These are phyloP conservation scores for Aplysia californica DNA, from an alignment of 1,140 invertebrate genomes.

Conservation along the genomic window DNA sequence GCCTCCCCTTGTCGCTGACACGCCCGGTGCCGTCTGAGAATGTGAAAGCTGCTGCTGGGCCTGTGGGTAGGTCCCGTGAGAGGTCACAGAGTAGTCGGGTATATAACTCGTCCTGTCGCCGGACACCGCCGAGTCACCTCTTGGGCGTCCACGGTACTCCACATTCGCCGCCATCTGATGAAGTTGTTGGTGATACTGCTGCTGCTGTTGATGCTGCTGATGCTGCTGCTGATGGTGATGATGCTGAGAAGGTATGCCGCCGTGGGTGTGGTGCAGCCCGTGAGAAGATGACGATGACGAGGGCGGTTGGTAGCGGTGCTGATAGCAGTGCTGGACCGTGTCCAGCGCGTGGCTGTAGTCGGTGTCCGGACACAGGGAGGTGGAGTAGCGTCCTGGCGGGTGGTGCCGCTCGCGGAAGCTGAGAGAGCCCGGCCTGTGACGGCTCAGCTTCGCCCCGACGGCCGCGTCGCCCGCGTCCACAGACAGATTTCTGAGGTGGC, in stretches of 20 bases:
- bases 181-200: not conserved
- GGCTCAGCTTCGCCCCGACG: not conserved
- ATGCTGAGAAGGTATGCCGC: no score
- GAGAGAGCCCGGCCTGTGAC: not conserved
- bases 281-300: no score
- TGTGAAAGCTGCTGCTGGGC: no score
- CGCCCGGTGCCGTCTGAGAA: no score
- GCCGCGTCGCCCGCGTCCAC: not conserved
- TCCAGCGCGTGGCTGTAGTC: not conserved
- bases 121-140: no score
- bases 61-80: no score
- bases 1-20: no score
- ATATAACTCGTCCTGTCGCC: no score
- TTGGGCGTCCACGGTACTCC: no score
- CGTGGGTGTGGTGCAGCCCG: not conserved
- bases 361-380: not conserved
- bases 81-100: no score
- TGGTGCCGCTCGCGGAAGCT: not conserved
- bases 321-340: not conserved
- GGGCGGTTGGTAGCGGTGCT: not conserved
- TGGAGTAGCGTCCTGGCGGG: constrained; percentile 1
- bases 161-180: no score
- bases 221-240: constrained; percentile 18
- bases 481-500: not conserved
- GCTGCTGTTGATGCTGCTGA: not conserved